phyloP scores from a whole-genome alignment of 2,113 vertebrate genomes.

The Callocephalon fimbriatum region DNA sequence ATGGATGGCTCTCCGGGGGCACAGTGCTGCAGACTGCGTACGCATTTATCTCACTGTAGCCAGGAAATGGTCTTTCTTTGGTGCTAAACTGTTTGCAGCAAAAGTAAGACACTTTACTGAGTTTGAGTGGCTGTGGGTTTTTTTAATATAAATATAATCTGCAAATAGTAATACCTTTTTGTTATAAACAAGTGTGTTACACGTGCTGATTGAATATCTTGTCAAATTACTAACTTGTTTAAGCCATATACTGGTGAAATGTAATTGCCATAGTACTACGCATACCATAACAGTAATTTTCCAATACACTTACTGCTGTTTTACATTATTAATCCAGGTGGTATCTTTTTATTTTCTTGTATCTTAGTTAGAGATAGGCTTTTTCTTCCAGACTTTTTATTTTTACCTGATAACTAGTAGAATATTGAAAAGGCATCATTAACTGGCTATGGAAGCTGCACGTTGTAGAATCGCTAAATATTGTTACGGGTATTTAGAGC shows the following conservation, averaged over 20 bases:
- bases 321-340: background rate
- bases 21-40: conserved; percentile 87
- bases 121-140: rapidly evolving
- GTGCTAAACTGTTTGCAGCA: conserved; percentile 91
- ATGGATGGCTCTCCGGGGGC: conserved; percentile 93
- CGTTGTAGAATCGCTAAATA: background rate
- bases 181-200: background rate
- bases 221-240: background rate
- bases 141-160: background rate
- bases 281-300: background rate
- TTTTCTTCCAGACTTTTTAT: background rate
- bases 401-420: background rate
- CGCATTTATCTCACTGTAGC: conserved; percentile 95
- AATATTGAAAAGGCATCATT: background rate
- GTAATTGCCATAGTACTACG: background rate
- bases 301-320: background rate
- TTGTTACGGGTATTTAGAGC: background rate
- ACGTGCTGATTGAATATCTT: background rate
- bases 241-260: background rate
- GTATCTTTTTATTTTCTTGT: background rate
- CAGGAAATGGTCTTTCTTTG: conserved; percentile 95
- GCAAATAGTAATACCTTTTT: background rate
- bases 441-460: background rate
- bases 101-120: conserved; percentile 80
- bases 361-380: background rate